Evolutionary conservation across 2,888 invertebrate genomes (phyloP).

Genomic region (Scrobipalpa costella): DNA sequence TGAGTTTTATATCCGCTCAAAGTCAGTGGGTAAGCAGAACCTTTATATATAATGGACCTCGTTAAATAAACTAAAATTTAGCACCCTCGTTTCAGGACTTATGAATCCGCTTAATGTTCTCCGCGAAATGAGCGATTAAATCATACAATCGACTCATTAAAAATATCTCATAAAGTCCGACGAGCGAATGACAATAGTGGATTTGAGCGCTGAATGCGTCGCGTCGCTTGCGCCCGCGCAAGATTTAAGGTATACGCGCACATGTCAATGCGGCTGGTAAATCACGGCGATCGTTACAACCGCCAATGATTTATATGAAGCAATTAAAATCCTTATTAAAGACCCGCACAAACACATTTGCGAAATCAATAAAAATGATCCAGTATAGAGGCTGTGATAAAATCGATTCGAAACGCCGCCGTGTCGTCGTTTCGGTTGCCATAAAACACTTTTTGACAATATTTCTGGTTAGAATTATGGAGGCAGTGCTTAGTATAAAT

Average conservation of each 20-base stretch:
- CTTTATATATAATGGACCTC: constrained; percentile 16
- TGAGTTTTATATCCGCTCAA: not conserved
- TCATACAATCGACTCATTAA: constrained; percentile 70
- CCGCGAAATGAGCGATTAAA: constrained; percentile 50
- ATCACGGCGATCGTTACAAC: constrained; percentile 72
- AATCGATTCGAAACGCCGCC: constrained; percentile 66
- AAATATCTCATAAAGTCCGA: constrained; percentile 61
- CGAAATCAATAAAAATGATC: constrained; percentile 48
- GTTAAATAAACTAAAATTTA: constrained; percentile 27
- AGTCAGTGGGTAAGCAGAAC: not conserved
- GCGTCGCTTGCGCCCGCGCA: constrained; percentile 33
- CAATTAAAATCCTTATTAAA: constrained; percentile 76
- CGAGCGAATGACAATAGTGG: constrained; percentile 65
- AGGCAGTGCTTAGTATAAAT: constrained; percentile 62
- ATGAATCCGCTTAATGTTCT: constrained; percentile 48
- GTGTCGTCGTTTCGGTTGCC: constrained; percentile 52
- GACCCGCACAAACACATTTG: constrained; percentile 37
- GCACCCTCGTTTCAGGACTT: constrained; percentile 40
- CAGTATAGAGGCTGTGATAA: constrained; percentile 54
- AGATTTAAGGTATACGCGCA: constrained; percentile 67
- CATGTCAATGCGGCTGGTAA: constrained; percentile 76
- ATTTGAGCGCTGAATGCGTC: constrained; percentile 45
- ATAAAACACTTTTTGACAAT: constrained; percentile 76
- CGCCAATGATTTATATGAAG: constrained; percentile 74
- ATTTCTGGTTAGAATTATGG: constrained; percentile 66